Evolutionary conservation across 2,888 invertebrate species (phyloP), one percentile per base, ranked within the genome.

Genomic region (Rhaphigaster nebulosa): DNA sequence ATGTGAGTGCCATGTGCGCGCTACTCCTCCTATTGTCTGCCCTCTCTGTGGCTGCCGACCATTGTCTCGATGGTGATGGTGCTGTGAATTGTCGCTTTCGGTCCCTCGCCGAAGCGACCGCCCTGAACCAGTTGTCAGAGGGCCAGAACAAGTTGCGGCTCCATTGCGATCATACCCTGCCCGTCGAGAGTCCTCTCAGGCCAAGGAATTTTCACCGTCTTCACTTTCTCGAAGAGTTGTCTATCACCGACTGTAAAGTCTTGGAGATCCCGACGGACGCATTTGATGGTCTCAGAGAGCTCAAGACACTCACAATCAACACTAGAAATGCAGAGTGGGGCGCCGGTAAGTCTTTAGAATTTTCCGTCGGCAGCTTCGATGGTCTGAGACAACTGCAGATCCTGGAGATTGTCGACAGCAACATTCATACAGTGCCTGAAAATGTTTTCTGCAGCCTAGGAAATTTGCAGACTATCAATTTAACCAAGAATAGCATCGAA

Each of bases 291-390:
- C 94, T 98, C 70, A 95, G 95, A 93, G 97, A 97, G 93, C 95
- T 98, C 90, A 97, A 96, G 94, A 96, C 96, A 92, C 95, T 98
- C 87, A 95, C 96, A 91, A 94, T 98, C 90, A 96, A 96, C 93
- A 97, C 97, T 34, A 95, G 96, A 93, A 98, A 98, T 94, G 95
- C 95, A 38, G 96, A 97, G 92, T 98, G 98, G 97, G 94, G 95
- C 56, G 93, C 93, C n/a, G 95, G 95, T 91, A 96, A 96, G 94
- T 96, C 95, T 93, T 95, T 98, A 93, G 97, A 97, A 93, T 94
- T 98, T 93, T 95, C 95, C 91, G 94, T 96, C 92, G 96, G 95
- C 92, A 96, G 96, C 92, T 96, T 98, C 93, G 95, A 95, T 93
- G 97, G 97, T 92, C 95, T 98, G 92, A 95, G 96, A 93, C 97